phyloP scores from a whole-genome alignment of 2,888 invertebrate genomes.

The Strigamia crassipes region DNA sequence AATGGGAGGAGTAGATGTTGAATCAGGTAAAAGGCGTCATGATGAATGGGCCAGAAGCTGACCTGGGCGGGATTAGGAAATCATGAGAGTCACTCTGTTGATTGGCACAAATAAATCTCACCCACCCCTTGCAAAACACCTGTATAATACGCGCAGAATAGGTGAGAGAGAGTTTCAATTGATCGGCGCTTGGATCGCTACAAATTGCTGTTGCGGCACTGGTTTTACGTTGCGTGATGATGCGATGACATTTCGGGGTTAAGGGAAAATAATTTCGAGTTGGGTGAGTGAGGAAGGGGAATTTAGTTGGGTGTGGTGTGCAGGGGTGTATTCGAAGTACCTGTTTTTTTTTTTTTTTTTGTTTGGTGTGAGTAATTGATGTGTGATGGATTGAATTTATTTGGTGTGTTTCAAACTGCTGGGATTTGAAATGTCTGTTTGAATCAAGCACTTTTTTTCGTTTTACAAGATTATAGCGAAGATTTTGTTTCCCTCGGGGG shows the following conservation, averaged over 20 bases:
- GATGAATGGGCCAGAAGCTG: conserved; percentile 31
- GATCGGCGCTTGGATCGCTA: conserved; percentile 1
- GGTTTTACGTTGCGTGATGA: not conserved
- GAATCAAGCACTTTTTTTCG: not conserved
- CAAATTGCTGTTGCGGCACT: not conserved
- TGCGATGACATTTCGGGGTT: not conserved
- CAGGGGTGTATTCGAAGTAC: not conserved
- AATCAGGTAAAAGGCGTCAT: conserved; percentile 34
- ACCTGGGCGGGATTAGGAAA: conserved; percentile 43
- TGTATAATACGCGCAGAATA: not conserved
- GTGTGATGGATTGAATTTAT: conserved; percentile 20
- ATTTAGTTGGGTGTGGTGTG: not conserved
- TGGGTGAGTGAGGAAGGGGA: too few species aligned
- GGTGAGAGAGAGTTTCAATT: not conserved
- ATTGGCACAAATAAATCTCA: conserved; percentile 44
- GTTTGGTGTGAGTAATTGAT: not conserved
- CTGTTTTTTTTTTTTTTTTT: not conserved
- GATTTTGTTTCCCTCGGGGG: not conserved
- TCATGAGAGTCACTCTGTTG: conserved; percentile 41
- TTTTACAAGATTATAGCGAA: not conserved
- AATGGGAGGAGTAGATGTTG: conserved; percentile 34
- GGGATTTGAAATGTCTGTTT: conserved; percentile 9
- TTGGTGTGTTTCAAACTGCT: not conserved
- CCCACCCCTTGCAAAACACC: conserved; percentile 23
- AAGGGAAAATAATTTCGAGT: not conserved